Evolutionary conservation across 2,113 vertebrate species (phyloP), one percentile per base, ranked within the genome.

Genomic region (Bubalus kerabau): DNA sequence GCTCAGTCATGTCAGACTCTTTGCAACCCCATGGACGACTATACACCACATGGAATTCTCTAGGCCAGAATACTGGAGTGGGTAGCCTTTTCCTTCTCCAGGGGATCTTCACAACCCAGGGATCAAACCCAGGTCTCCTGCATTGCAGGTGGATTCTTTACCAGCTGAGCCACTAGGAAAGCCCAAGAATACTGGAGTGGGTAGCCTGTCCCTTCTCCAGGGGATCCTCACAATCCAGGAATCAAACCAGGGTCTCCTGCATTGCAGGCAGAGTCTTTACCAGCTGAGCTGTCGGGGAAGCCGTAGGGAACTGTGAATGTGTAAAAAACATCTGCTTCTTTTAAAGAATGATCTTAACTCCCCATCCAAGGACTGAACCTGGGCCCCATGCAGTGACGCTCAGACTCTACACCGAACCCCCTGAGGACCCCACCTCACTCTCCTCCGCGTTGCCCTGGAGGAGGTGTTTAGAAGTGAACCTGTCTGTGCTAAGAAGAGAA

Each of bases 341-440:
- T 30, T 43, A 43, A 26, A 86, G 83, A 60, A 19, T 21, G 24
- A 46, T 56, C n/a, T 40, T 19, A 13, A 76, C 83, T 43, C 36
- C 71, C 40, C 6, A 3, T 43, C 71, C 71, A 43, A 43, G 36
- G 36, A 76, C 71, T 76, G 23, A 76, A 26, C 67, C n/a, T 71
- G n/a, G 19, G n/a, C n/a, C 19, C n/a, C 67, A 40, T 23, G 10
- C n/a, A 71, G n/a, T 71, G n/a, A 71, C 11, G 5, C 5, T 0
- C n/a, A 40, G 67, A 40, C 67, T 71, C 67, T 12, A 12, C 10
- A 40, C n/a, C 2, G 1, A 19, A 12, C 10, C 10, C n/a, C n/a
- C 67, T 40, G 67, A 40, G 67, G 17, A 23, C 67, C 46, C 28
- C 26, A 9, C 32, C 83, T 86, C 21, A 52, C 74, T 82, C 16